phyloP scores from a whole-genome alignment of 2,888 invertebrate genomes.

The Subacronicta megacephala region DNA sequence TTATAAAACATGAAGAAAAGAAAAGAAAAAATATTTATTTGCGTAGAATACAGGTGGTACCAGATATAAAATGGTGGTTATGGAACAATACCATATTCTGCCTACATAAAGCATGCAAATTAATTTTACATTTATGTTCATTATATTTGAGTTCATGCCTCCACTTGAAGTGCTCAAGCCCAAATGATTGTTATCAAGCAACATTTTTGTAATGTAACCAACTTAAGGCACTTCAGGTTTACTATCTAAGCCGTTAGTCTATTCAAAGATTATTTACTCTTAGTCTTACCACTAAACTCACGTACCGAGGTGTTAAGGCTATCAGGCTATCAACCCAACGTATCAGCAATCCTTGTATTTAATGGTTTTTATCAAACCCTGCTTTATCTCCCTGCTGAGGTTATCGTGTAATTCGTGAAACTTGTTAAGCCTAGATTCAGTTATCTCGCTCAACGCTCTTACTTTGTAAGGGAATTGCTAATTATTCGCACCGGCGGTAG shows the following conservation, averaged over 20 bases:
- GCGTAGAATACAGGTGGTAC: too few relatives aligned
- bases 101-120: too few relatives aligned
- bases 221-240: slow-evolving; percentile 14
- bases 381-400: slow-evolving; percentile 48
- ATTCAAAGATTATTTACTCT: slow-evolving; percentile 43
- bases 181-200: background rate
- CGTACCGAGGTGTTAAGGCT: slow-evolving; percentile 42
- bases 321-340: slow-evolving; percentile 27
- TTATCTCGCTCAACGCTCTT: slow-evolving; percentile 69
- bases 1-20: too few relatives aligned
- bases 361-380: slow-evolving; percentile 55
- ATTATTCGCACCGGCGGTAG: slow-evolving; percentile 77
- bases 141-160: too few relatives aligned
- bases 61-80: too few relatives aligned
- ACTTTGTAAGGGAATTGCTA: slow-evolving; percentile 73
- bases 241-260: slow-evolving; percentile 37
- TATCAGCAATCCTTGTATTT: slow-evolving; percentile 53
- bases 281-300: slow-evolving; percentile 30
- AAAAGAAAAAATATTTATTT: too few relatives aligned
- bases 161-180: background rate
- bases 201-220: slow-evolving; percentile 12
- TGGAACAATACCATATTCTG: too few relatives aligned
- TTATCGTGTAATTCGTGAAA: slow-evolving; percentile 69
- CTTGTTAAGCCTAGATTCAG: slow-evolving; percentile 78
- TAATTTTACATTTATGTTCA: too few relatives aligned